Conservation (phyloP, 2,113 vertebrate species). For the Cinclus cinclus region DNA sequence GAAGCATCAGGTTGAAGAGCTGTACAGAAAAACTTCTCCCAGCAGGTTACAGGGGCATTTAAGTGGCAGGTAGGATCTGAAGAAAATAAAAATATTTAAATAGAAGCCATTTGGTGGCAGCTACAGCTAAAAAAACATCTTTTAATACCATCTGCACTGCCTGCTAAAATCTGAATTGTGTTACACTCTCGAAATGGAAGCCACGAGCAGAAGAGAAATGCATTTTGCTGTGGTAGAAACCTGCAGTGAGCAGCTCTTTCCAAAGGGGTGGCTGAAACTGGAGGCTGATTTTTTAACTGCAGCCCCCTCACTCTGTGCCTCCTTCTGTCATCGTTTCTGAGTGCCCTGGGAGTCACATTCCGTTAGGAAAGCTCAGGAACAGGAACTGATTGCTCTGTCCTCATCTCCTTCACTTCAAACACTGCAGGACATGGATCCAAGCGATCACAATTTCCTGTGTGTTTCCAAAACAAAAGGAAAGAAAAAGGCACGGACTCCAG, state of each 20-base stretch:
- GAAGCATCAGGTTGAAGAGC: background rate
- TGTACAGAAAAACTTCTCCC: background rate
- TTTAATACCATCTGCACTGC: background rate
- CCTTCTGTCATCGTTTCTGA: background rate
- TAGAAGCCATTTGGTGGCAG: background rate
- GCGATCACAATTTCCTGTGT: background rate
- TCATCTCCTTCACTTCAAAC: background rate
- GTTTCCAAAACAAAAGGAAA: background rate
- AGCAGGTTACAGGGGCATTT: background rate
- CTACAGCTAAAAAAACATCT: background rate
- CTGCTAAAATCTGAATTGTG: background rate
- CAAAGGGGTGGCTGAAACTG: background rate
- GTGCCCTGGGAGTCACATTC: background rate
- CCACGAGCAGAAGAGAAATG: background rate
- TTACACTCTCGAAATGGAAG: background rate
- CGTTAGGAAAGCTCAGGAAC: background rate
- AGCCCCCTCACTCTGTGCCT: background rate
- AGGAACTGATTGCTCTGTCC: background rate
- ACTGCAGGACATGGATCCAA: background rate
- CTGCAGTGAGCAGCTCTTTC: background rate
- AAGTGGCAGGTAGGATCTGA: background rate
- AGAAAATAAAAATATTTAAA: background rate
- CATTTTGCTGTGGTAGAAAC: background rate
- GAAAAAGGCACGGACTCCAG: background rate
- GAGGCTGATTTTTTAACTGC: background rate